Percentiles rank a stretch among this genome's conserved stretches.
Evolutionary conservation across 1,140 invertebrate species (phyloP).

Genomic region (Drosophila teissieri): DNA sequence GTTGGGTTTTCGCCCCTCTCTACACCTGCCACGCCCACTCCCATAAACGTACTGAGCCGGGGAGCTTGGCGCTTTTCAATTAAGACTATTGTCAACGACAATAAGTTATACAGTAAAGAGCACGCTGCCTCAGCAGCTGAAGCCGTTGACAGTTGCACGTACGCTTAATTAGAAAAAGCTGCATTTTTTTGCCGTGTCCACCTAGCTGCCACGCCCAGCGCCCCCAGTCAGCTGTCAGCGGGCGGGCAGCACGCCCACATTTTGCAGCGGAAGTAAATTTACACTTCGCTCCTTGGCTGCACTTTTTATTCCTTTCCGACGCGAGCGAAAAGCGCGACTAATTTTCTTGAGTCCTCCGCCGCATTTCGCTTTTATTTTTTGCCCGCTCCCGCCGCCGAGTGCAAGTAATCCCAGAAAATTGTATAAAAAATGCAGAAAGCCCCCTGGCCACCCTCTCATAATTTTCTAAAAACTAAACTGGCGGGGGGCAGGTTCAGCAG

Average conservation of each 20-base stretch:
- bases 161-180: conserved; percentile 82
- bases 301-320: conserved; percentile 78
- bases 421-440: conserved; percentile 59
- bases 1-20: conserved; percentile 18
- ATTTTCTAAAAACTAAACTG: conserved; percentile 61
- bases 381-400: conserved; percentile 6
- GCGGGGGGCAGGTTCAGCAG: not conserved
- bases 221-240: conserved; percentile 52
- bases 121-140: conserved; percentile 54
- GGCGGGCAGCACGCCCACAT: conserved; percentile 47
- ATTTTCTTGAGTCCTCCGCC: conserved; percentile 62
- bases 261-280: conserved; percentile 78
- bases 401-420: conserved; percentile 63
- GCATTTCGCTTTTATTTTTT: conserved; percentile 3
- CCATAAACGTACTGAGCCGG: not conserved
- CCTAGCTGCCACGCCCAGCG: conserved; percentile 28
- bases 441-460: conserved; percentile 47
- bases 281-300: conserved; percentile 65
- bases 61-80: conserved; percentile 62
- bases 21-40: not conserved
- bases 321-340: conserved; percentile 69
- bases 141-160: conserved; percentile 76
- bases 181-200: conserved; percentile 43
- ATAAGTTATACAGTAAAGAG: conserved; percentile 72
- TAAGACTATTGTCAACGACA: conserved; percentile 81